Evolutionary conservation across 2,113 vertebrate species (phyloP).

Genomic region (Ageneiosus marmoratus): DNA sequence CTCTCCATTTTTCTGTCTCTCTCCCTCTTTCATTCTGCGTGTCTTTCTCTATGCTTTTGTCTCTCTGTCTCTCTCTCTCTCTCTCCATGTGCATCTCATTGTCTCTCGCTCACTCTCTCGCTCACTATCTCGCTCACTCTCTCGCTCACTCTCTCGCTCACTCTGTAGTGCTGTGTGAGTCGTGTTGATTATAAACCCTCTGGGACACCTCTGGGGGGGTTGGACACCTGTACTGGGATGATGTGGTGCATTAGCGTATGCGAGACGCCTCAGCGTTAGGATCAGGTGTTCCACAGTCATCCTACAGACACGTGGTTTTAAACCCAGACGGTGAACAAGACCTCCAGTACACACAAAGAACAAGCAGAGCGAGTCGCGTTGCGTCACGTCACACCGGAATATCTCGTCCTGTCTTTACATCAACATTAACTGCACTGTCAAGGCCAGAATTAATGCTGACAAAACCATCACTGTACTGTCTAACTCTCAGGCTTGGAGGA

Average conservation of each 20-base stretch:
- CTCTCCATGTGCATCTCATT: not conserved
- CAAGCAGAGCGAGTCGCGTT: too few relatives aligned
- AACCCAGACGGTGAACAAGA: slow-evolving; percentile 50
- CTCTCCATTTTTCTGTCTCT: too few relatives aligned
- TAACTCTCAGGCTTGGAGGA: not conserved
- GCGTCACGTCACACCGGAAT: too few relatives aligned
- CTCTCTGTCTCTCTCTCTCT: not conserved
- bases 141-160: accelerated
- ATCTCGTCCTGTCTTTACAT: too few relatives aligned
- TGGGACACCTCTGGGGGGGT: not conserved
- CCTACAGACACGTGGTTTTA: slow-evolving; percentile 28
- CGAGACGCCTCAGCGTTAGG: not conserved
- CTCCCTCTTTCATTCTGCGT: not conserved
- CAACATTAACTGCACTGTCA: too few relatives aligned
- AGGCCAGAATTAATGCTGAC: not conserved
- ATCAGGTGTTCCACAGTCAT: slow-evolving; percentile 14
- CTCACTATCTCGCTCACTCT: not conserved
- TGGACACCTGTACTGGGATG: slow-evolving; percentile 37
- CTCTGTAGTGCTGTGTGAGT: too few relatives aligned
- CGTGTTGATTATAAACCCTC: slow-evolving; percentile 4
- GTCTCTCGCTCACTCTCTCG: not conserved
- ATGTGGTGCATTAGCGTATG: not conserved
- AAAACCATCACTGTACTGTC: not conserved
- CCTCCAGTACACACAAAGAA: too few relatives aligned
- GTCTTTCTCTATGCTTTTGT: too few relatives aligned